Evolutionary conservation across 2,888 invertebrate genomes (phyloP).

Genomic region (Trisateles emortualis): DNA sequence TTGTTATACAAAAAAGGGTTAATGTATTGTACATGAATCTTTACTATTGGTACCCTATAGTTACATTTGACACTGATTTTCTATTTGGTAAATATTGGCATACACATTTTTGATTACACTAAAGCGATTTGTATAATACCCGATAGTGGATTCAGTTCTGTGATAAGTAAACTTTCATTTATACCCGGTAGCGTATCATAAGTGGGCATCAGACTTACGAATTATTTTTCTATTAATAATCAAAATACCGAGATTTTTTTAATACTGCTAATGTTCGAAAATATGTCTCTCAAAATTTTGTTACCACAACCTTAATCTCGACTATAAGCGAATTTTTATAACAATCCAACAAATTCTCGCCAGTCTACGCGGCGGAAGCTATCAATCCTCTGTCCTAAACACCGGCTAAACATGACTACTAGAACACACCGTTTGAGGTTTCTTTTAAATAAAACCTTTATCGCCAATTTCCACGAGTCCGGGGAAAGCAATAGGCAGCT

Average conservation of each 20-base stretch:
- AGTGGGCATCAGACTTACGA: constrained; percentile 76
- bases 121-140: constrained; percentile 63
- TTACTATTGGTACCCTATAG: constrained; percentile 78
- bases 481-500: constrained; percentile 66
- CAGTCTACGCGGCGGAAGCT: constrained; percentile 71
- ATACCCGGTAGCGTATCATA: constrained; percentile 58
- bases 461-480: constrained; percentile 67
- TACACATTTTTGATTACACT: constrained; percentile 60
- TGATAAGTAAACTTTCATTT: constrained; percentile 50
- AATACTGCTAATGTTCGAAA: constrained; percentile 83
- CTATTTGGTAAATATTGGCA: constrained; percentile 65
- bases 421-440: constrained; percentile 58
- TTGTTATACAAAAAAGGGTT: constrained; percentile 64
- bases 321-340: constrained; percentile 78
- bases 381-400: constrained; percentile 57
- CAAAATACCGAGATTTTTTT: constrained; percentile 76
- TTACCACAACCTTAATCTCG: constrained; percentile 84
- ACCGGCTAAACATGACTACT: constrained; percentile 63
- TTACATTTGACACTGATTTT: constrained; percentile 82
- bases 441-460: constrained; percentile 47
- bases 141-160: constrained; percentile 62
- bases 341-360: constrained; percentile 76
- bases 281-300: constrained; percentile 83
- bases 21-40: constrained; percentile 63
- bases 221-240: constrained; percentile 67